Evolutionary conservation across 1,140 invertebrate genomes (phyloP).

Genomic region (Berghia stephanieae): DNA sequence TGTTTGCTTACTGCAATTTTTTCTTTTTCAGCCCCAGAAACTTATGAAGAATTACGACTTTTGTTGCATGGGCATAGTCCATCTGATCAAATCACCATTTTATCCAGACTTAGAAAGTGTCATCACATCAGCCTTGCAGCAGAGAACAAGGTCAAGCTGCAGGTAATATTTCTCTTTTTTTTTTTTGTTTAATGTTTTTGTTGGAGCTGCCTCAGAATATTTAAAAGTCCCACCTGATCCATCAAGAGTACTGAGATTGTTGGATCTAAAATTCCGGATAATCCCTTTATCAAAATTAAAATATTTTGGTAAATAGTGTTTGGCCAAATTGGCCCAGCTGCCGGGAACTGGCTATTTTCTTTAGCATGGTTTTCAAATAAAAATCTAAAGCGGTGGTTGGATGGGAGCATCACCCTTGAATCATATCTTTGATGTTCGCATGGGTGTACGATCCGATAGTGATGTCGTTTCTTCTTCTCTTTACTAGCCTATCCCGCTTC

Average conservation of each 20-base stretch:
- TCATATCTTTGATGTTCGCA: no score
- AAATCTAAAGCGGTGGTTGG: no score
- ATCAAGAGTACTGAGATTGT: not conserved
- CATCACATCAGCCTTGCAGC: conserved; percentile 81
- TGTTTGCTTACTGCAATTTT: no score
- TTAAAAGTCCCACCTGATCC: not conserved
- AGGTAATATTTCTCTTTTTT: conserved; percentile 55
- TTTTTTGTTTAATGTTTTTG: not conserved
- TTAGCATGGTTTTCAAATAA: no score
- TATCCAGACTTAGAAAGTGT: conserved; percentile 86
- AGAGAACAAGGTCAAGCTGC: conserved; percentile 81
- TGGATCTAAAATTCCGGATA: not conserved
- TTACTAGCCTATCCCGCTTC: no score
- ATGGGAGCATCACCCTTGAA: no score
- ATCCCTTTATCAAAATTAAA: not conserved
- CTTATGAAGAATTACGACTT: conserved; percentile 75
- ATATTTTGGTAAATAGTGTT: no score
- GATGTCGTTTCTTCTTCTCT: no score
- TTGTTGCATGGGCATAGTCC: conserved; percentile 73
- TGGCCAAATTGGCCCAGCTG: no score
- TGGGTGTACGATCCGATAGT: no score
- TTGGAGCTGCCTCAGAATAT: not conserved
- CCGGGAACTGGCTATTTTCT: no score
- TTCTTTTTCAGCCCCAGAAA: conserved; percentile 71
- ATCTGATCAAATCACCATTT: conserved; percentile 75